A percentile compares a stretch with the other conserved stretches of the same genome.
Conservation (phyloP, 2,888 invertebrate species). For the Iselma pallidipennis region DNA sequence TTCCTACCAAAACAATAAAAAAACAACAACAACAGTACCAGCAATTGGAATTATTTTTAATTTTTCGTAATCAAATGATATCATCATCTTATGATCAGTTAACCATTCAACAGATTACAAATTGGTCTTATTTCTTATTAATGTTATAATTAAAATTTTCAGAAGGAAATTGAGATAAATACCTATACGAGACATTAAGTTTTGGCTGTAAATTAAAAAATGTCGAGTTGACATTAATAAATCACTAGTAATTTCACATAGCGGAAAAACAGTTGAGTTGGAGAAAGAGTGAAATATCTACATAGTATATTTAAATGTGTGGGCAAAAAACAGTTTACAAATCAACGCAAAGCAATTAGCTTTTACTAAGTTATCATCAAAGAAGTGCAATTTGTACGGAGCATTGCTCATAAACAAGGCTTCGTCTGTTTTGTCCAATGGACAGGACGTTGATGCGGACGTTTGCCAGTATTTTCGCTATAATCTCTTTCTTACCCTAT, state of each 20-base stretch:
- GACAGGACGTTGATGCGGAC: constrained; percentile 44
- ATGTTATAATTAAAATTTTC: not conserved
- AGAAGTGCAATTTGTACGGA: constrained; percentile 56
- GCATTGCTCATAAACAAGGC: constrained; percentile 52
- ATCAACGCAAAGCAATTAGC: constrained; percentile 54
- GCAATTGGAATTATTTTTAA: not conserved
- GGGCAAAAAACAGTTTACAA: constrained; percentile 51
- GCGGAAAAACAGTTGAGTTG: constrained; percentile 20
- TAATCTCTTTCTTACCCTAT: constrained; percentile 17
- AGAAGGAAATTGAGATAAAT: constrained; percentile 20
- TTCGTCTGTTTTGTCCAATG: constrained; percentile 34
- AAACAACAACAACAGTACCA: not conserved
- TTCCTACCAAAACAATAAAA: not conserved
- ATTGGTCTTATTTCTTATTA: no score
- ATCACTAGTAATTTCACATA: constrained; percentile 36
- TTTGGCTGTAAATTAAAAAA: constrained; percentile 26
- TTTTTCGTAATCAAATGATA: no score
- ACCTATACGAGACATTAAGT: constrained; percentile 16
- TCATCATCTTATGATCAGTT: no score
- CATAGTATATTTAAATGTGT: no score
- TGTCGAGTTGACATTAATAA: constrained; percentile 29
- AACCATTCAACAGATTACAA: no score
- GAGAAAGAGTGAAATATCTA: constrained; percentile 10
- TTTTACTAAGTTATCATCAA: constrained; percentile 54
- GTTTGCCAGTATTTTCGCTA: constrained; percentile 39